phyloP scores from a whole-genome alignment of 2,888 invertebrate genomes.

The Polyploca ridens region DNA sequence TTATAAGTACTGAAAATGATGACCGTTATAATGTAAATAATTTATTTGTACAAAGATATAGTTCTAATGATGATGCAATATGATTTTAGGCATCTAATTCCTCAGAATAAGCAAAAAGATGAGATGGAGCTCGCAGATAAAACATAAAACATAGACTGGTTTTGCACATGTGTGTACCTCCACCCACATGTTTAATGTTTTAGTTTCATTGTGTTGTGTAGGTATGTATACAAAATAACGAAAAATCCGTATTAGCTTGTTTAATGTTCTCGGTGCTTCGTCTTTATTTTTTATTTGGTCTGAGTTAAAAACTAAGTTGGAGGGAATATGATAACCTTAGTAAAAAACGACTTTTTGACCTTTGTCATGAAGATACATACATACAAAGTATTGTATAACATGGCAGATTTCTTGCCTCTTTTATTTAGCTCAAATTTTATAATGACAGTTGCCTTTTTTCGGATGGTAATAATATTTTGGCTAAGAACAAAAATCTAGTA shows the following conservation, averaged over 20 bases:
- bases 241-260: not conserved
- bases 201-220: not conserved
- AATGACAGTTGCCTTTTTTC: not conserved
- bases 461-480: not conserved
- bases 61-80: constrained; percentile 2
- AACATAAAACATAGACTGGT: not conserved
- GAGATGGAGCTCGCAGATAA: not conserved
- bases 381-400: not conserved
- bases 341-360: constrained; percentile 3
- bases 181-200: too few relatives aligned
- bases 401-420: not conserved
- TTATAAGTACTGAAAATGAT: not conserved
- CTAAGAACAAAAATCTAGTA: not conserved
- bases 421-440: not conserved
- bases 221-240: not conserved
- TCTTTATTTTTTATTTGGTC: not conserved
- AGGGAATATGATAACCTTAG: not conserved
- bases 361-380: not conserved
- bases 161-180: not conserved
- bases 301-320: not conserved
- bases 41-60: constrained; percentile 9
- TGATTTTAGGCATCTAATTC: not conserved
- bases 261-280: not conserved
- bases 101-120: not conserved
- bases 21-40: not conserved